Percentiles rank a stretch among this genome's conserved stretches.
These are phyloP conservation scores for Smithornis capensis DNA, from an alignment of 2,113 vertebrate genomes.

Conservation along the genomic window DNA sequence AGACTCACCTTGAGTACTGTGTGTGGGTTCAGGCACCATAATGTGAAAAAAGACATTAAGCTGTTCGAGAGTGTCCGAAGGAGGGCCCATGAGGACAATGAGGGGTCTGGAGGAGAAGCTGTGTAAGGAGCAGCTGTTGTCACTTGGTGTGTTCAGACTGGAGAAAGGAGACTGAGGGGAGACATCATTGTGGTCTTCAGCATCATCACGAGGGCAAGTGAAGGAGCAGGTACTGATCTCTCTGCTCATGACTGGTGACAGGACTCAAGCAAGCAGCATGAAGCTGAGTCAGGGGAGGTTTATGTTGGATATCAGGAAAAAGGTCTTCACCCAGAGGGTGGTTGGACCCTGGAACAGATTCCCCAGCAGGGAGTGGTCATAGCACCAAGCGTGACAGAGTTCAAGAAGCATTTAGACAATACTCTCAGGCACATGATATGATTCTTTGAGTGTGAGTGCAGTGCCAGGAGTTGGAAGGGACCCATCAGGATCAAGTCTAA, in stretches of 20 bases:
- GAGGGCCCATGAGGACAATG: not conserved
- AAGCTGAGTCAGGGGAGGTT: not conserved
- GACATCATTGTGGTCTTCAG: not conserved
- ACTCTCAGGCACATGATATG: not conserved
- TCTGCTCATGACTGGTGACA: not conserved
- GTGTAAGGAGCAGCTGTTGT: not conserved
- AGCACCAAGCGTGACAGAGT: not conserved
- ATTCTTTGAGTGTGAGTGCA: not conserved
- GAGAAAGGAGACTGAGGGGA: not conserved
- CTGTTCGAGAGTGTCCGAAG: not conserved
- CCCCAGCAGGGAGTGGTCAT: not conserved
- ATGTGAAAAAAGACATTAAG: not conserved
- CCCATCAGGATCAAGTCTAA: no score
- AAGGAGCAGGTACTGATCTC: not conserved
- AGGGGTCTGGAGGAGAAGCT: not conserved
- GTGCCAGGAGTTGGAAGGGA: not conserved
- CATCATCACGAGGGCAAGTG: not conserved
- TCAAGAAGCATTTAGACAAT: not conserved
- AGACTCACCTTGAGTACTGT: not conserved
- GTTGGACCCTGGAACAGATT: not conserved
- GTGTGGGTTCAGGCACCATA: not conserved
- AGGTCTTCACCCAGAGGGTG: not conserved
- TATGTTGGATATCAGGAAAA: not conserved
- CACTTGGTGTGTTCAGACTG: not conserved
- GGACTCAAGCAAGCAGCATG: not conserved